These are phyloP conservation scores for Calameuta idolon DNA, from an alignment of 2,888 invertebrate species.

Conservation along the genomic window DNA sequence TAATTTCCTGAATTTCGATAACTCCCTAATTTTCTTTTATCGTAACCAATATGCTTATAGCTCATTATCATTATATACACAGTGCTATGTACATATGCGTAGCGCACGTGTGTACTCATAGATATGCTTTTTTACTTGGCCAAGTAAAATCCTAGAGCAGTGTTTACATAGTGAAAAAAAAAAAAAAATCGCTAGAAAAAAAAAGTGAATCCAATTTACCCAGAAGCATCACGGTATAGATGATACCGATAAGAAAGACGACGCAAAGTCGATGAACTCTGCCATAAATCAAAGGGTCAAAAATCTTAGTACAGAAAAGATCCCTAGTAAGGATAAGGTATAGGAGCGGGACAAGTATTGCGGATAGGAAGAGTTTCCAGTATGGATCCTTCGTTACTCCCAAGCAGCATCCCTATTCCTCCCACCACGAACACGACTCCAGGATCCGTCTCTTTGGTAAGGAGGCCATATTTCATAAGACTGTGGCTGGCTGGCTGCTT, in stretches of 20 bases:
- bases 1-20: no score
- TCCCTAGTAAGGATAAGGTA: neutral
- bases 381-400: slow-evolving; percentile 23
- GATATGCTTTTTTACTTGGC: neutral
- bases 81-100: neutral
- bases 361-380: slow-evolving; percentile 13
- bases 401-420: slow-evolving; percentile 20
- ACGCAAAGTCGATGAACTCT: neutral
- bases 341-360: neutral
- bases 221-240: neutral
- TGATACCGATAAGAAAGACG: neutral
- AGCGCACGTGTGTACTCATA: neutral
- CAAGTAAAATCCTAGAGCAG: neutral
- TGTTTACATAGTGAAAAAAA: neutral
- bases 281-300: neutral
- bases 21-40: no score
- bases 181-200: neutral
- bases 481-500: slow-evolving; percentile 40
- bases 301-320: neutral
- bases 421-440: slow-evolving; percentile 25
- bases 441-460: slow-evolving; percentile 53
- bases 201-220: neutral
- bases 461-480: slow-evolving; percentile 66
- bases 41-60: no score
- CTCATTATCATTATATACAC: no score